Percentiles rank a stretch among this genome's conserved stretches.
phyloP scores from a whole-genome alignment of 2,888 invertebrate genomes.

The Cotesia congregata region DNA sequence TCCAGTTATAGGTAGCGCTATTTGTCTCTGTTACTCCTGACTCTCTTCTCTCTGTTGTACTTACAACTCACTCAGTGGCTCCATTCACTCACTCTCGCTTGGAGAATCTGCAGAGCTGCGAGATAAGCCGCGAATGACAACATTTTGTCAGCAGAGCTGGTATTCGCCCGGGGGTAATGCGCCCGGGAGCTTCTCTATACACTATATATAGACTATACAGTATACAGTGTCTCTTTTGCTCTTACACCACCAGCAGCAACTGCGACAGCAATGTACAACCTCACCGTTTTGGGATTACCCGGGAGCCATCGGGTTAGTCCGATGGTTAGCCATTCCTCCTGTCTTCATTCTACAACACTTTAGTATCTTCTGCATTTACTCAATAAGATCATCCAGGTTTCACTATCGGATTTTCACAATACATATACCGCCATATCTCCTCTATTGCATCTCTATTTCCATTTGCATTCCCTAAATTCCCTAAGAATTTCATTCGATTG shows the following conservation, averaged over 20 bases:
- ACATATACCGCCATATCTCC: not conserved
- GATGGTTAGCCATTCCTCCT: conserved; percentile 43
- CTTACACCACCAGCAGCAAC: not conserved
- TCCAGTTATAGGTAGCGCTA: not conserved
- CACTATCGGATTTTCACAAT: not conserved
- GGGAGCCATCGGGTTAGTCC: conserved; percentile 47
- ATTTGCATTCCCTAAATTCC: conserved; percentile 5
- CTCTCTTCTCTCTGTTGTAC: not conserved
- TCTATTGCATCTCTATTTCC: not conserved
- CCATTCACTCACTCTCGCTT: conserved; percentile 18
- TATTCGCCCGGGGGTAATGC: conserved; percentile 43
- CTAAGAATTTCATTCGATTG: conserved; percentile 8
- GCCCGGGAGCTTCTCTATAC: conserved; percentile 39
- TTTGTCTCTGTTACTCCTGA: not conserved
- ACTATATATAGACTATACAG: not conserved
- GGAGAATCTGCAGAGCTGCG: conserved; percentile 47
- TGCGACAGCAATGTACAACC: conserved; percentile 42
- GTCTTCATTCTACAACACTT: conserved; percentile 11
- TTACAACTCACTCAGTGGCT: not conserved
- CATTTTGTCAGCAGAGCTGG: conserved; percentile 55
- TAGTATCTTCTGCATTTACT: conserved; percentile 17
- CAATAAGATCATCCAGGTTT: conserved; percentile 15
- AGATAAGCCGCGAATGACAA: conserved; percentile 59
- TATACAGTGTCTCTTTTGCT: not conserved
- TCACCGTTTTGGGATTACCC: conserved; percentile 49